These are phyloP conservation scores for Poeciliopsis gracilis DNA, from an alignment of 2,797 vertebrate genomes.

Conservation along the genomic window DNA sequence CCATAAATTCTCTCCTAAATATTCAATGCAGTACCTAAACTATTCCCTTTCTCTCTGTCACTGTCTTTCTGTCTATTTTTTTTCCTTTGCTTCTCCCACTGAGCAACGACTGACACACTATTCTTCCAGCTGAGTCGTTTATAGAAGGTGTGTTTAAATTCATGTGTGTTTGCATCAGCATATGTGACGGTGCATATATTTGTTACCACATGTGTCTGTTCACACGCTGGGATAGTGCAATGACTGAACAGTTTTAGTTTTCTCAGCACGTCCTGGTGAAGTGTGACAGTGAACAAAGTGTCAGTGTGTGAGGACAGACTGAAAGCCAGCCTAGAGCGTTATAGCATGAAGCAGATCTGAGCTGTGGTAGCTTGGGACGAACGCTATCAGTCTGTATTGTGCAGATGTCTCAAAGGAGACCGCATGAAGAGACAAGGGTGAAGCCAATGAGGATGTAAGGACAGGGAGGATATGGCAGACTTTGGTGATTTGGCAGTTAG, in stretches of 20 bases:
- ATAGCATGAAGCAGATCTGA: constrained; percentile 70
- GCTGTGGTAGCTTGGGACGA: constrained; percentile 50
- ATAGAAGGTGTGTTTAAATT: constrained; percentile 18
- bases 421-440: constrained; percentile 17
- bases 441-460: constrained; percentile 26
- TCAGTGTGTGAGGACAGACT: constrained; percentile 67
- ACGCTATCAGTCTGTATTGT: constrained; percentile 36
- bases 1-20: constrained; percentile 59
- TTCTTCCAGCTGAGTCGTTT: constrained; percentile 59
- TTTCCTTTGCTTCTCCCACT: constrained; percentile 38
- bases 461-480: constrained; percentile 33
- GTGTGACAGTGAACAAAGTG: constrained; percentile 74
- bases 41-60: constrained; percentile 47
- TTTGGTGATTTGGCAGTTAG: constrained; percentile 26
- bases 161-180: constrained; percentile 12
- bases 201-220: constrained; percentile 47
- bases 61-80: constrained; percentile 25
- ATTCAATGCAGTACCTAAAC: constrained; percentile 65
- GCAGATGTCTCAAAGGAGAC: constrained; percentile 29
- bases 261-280: constrained; percentile 78
- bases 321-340: constrained; percentile 65
- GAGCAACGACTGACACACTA: constrained; percentile 58
- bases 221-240: constrained; percentile 34
- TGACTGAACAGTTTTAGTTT: constrained; percentile 65
- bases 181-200: constrained; percentile 35